phyloP scores from a whole-genome alignment of 2,888 invertebrate species.

The Chymomyza caudatula region DNA sequence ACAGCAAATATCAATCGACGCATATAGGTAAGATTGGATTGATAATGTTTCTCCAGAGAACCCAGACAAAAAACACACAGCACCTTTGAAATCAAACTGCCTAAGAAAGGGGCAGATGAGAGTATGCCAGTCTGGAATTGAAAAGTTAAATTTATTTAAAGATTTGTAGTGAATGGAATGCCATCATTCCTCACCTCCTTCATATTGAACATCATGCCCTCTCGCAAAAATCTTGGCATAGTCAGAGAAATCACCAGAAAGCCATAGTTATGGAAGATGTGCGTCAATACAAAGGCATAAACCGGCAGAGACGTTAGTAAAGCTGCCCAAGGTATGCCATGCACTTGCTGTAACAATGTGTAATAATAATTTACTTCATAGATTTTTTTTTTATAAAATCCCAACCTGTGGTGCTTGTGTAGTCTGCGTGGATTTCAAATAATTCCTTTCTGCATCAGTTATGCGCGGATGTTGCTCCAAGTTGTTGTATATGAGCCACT shows the following conservation, averaged over 20 bases:
- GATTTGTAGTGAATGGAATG: neutral
- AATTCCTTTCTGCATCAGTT: constrained; percentile 75
- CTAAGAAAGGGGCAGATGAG: constrained; percentile 67
- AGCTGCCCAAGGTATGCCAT: constrained; percentile 78
- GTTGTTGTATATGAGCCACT: constrained; percentile 79
- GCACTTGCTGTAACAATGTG: constrained; percentile 54
- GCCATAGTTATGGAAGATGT: constrained; percentile 79
- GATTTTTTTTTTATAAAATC: constrained; percentile 21
- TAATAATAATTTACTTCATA: neutral
- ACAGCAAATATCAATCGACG: constrained; percentile 59
- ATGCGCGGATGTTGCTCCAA: constrained; percentile 80
- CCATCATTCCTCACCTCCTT: constrained; percentile 66
- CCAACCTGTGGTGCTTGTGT: constrained; percentile 40
- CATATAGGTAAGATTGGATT: constrained; percentile 43
- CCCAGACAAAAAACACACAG: constrained; percentile 56
- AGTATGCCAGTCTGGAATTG: constrained; percentile 58
- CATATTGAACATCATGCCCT: constrained; percentile 77
- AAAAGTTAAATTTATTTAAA: no score
- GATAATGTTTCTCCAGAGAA: constrained; percentile 38
- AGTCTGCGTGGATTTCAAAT: constrained; percentile 45
- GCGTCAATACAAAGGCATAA: constrained; percentile 78
- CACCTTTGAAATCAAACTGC: constrained; percentile 60
- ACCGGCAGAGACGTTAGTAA: constrained; percentile 78
- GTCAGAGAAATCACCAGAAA: constrained; percentile 75
- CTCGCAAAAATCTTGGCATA: constrained; percentile 78